Evolutionary conservation across 2,797 vertebrate species (phyloP), one percentile per base, ranked within the genome.

Genomic region (Pelochelys cantorii): DNA sequence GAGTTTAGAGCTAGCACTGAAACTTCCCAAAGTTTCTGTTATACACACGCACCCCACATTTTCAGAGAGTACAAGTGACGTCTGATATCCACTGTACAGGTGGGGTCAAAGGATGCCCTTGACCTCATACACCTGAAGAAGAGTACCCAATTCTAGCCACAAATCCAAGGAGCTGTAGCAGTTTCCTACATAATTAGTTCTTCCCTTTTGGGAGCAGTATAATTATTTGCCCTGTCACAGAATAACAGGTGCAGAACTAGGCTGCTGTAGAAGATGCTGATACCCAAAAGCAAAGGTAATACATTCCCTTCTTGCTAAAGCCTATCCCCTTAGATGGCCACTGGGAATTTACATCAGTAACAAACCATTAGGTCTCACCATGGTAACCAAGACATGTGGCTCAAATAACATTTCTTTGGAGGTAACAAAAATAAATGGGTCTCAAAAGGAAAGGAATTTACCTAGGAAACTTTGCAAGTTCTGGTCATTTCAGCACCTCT

Each of bases 351-450:
- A 80, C 84, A 90, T 94, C 90, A 84, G 92, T 92, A 91, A 95
- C 92, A 96, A 94, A 78, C 93, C 87, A 90, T 94, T 95, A 92
- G 85, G 87, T 92, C 92, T 91, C 89, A 88, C 71, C 1, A 0
- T 79, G 17, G 23, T 85, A 95, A 97, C 95, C 95, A 96, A 96
- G 92, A 96, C 96, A 80, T 85, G 92, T 9, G 1, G 83, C 90
- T 94, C 90, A 91, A 93, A 14, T 90, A 94, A 94, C 92, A 85
- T 94, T 95, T 95, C 95, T 96, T 96, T 92, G 88, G 92, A 94
- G 90, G 95, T 93, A 97, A 96, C 88, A 95, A 95, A 97, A 97
- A 97, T 95, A 97, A 96, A 95, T 87, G 87, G 77, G 79, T 89
- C 89, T 97, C 90, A 54, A 92, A 97, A 94, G 74, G 90, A 94